These are phyloP conservation scores for Pangasius djambal DNA, from an alignment of 2,797 vertebrate genomes.

Conservation along the genomic window DNA sequence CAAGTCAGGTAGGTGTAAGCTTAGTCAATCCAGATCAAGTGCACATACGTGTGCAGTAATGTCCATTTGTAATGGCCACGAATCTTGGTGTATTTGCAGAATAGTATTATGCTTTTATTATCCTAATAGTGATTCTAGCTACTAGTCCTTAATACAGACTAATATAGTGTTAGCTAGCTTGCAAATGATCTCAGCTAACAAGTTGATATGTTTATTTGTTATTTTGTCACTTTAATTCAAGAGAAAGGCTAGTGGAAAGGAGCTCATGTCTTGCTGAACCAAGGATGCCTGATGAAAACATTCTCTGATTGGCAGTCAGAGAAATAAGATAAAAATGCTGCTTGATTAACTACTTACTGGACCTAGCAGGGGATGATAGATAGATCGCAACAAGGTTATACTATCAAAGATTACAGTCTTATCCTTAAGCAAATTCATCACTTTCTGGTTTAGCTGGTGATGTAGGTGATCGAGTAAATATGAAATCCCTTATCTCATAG, in stretches of 20 bases:
- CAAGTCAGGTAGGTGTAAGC: slow-evolving; percentile 1
- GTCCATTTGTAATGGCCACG: not conserved
- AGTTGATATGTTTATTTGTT: not conserved
- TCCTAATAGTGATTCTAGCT: not conserved
- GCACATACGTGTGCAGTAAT: not conserved
- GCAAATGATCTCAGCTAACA: not conserved
- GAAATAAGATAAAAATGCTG: slow-evolving; percentile 2
- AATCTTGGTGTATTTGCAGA: not conserved
- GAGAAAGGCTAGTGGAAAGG: not conserved
- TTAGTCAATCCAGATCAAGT: not conserved
- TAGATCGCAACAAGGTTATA: not conserved
- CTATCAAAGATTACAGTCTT: not conserved
- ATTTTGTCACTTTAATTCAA: not conserved
- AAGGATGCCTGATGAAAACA: not conserved
- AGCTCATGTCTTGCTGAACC: not conserved
- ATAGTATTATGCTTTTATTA: not conserved
- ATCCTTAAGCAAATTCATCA: not conserved
- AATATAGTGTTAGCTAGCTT: not conserved
- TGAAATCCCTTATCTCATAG: not conserved
- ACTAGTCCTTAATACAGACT: not conserved
- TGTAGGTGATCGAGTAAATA: not conserved
- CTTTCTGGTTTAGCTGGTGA: not conserved
- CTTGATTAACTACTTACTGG: slow-evolving; percentile 40
- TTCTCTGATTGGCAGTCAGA: not conserved
- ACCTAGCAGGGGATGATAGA: slow-evolving; percentile 20